Percentiles rank a stretch among this genome's conserved stretches.
Conservation (phyloP, 2,113 vertebrate genomes). For the Petrocephalus microphthalmus region DNA sequence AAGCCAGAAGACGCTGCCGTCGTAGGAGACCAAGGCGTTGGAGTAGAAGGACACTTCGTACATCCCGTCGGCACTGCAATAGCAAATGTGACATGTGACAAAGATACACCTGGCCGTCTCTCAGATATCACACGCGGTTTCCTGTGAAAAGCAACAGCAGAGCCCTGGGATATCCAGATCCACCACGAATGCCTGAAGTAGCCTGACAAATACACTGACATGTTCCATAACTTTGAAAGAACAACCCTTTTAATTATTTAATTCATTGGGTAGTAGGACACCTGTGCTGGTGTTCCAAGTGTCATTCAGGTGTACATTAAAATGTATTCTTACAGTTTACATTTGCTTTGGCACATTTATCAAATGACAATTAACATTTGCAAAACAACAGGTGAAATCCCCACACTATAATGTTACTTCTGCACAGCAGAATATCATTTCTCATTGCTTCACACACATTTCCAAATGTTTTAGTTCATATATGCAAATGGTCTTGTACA, state of each 20-base stretch:
- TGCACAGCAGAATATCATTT: too few relatives aligned
- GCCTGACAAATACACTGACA: not conserved
- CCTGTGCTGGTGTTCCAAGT: conserved; percentile 34
- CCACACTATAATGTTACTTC: too few relatives aligned
- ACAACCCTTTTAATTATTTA: not conserved
- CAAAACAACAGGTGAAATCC: too few relatives aligned
- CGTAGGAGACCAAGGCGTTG: conserved; percentile 68
- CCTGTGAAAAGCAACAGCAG: not conserved
- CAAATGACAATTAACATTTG: too few relatives aligned
- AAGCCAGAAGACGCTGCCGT: conserved; percentile 74
- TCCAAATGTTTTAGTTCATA: too few relatives aligned
- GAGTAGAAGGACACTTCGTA: conserved; percentile 78
- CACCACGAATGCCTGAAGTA: not conserved
- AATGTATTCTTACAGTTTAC: not conserved
- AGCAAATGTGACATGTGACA: not conserved
- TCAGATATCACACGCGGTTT: not conserved
- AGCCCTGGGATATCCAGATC: not conserved
- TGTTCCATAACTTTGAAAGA: not conserved
- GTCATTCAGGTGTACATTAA: conserved; percentile 56
- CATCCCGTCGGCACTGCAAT: conserved; percentile 63
- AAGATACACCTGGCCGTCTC: not conserved
- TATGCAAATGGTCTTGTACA: too few relatives aligned
- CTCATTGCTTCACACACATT: too few relatives aligned
- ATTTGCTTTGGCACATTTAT: too few relatives aligned
- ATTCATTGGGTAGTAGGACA: not conserved